A percentile compares a stretch with the other conserved stretches of the same genome.
Conservation (phyloP, 2,113 vertebrate genomes). For the Tylochromis polylepis region DNA sequence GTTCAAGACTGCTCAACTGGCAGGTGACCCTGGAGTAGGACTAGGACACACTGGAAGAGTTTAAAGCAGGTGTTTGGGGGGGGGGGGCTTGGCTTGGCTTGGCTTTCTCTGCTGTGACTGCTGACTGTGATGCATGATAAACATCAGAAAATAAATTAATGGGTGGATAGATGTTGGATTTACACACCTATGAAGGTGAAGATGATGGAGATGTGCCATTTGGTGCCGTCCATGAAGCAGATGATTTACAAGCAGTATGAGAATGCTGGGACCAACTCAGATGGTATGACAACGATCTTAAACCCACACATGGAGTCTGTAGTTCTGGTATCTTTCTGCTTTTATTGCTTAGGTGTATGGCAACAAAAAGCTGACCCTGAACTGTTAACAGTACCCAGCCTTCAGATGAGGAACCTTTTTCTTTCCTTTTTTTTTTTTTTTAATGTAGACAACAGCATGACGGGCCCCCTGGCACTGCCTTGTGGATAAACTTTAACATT, state of each 20-base stretch:
- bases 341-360: neutral
- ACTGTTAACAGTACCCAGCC: neutral
- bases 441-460: neutral
- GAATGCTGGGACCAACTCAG: neutral
- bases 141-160: neutral
- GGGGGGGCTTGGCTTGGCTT: no score
- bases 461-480: neutral
- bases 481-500: neutral
- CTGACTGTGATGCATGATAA: neutral
- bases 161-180: neutral
- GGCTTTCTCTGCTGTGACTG: neutral
- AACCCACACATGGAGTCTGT: rapidly evolving
- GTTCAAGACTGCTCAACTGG: neutral
- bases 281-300: neutral
- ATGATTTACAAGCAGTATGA: neutral
- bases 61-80: neutral
- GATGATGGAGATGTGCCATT: neutral
- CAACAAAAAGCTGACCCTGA: neutral
- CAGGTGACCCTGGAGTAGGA: neutral
- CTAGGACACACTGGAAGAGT: neutral
- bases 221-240: neutral
- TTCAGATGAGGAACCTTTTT: neutral
- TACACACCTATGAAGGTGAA: neutral
- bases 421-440: neutral
- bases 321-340: neutral